phyloP scores from a whole-genome alignment of 2,797 vertebrate genomes.

The Chelon labrosus region DNA sequence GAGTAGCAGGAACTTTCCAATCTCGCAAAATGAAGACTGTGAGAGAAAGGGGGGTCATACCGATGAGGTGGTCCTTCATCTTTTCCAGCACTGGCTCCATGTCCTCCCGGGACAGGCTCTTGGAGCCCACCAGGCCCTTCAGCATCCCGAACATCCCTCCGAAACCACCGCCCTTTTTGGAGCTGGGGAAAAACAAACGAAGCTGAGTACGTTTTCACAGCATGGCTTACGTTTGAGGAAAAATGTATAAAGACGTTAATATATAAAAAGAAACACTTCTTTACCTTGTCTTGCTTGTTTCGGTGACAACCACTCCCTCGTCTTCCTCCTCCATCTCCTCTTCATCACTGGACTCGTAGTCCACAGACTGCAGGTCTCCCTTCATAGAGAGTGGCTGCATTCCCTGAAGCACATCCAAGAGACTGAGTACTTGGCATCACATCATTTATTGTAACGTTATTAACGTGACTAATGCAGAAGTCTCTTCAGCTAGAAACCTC shows the following conservation, averaged over 20 bases:
- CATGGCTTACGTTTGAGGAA: not conserved
- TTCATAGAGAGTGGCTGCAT: conserved; percentile 83
- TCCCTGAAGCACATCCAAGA: conserved; percentile 63
- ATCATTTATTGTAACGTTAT: not conserved
- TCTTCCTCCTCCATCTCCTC: conserved; percentile 74
- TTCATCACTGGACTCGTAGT: conserved; percentile 92
- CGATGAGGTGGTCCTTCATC: conserved; percentile 97
- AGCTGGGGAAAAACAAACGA: conserved; percentile 70
- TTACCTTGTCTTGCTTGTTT: conserved; percentile 75
- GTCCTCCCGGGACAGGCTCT: conserved; percentile 92
- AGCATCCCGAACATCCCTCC: conserved; percentile 99
- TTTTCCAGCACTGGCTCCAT: conserved; percentile 97
- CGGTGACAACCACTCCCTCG: conserved; percentile 65
- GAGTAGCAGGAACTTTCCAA: not conserved
- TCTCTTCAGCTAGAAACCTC: not conserved
- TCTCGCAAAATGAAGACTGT: not conserved
- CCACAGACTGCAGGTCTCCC: conserved; percentile 91
- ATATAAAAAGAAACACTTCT: not conserved
- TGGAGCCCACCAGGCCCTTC: conserved; percentile 96
- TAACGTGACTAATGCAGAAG: not conserved
- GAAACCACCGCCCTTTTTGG: conserved; percentile 87
- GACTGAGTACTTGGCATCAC: not conserved
- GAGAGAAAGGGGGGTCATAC: conserved; percentile 69
- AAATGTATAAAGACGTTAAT: not conserved
- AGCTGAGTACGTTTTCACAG: not conserved